phyloP scores from a whole-genome alignment of 64 coral and sea anemone genomes.

The Platygyra sinensis region DNA sequence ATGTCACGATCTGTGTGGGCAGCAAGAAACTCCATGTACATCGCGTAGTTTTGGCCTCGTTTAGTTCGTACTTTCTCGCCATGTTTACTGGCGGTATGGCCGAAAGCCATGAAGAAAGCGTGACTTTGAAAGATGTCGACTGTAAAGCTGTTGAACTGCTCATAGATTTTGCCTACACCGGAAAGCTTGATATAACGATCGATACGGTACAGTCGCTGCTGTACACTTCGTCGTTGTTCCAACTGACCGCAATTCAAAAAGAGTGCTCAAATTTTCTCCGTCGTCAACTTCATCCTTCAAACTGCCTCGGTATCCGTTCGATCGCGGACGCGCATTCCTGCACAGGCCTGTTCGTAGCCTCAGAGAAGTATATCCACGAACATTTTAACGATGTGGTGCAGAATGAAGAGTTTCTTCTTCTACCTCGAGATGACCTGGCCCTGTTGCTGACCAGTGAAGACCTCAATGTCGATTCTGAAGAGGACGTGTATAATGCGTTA shows the following conservation, averaged over 20 bases:
- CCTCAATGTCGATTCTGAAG: constrained; percentile 84
- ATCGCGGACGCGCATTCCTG: constrained; percentile 79
- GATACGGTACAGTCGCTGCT: constrained; percentile 80
- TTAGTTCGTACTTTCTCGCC: constrained; percentile 86
- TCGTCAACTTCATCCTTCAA: constrained; percentile 84
- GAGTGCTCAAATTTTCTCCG: constrained; percentile 83
- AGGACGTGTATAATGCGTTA: constrained; percentile 81
- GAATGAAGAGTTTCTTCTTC: constrained; percentile 85
- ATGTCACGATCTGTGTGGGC: constrained; percentile 79
- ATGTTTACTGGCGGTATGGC: constrained; percentile 88
- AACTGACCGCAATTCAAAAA: constrained; percentile 82
- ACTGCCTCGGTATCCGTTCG: constrained; percentile 83
- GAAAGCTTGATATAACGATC: constrained; percentile 83
- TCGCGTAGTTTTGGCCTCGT: constrained; percentile 77
- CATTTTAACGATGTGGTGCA: constrained; percentile 83
- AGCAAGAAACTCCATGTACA: constrained; percentile 63
- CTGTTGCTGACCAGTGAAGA: constrained; percentile 76
- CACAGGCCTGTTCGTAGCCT: constrained; percentile 60
- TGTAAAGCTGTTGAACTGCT: constrained; percentile 58
- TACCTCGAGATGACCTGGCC: constrained; percentile 63
- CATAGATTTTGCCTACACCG: constrained; percentile 88
- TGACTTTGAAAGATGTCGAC: constrained; percentile 85
- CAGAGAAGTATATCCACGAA: constrained; percentile 85
- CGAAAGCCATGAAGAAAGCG: constrained; percentile 67
- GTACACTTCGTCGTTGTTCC: constrained; percentile 78